These are phyloP conservation scores for Pseudomyrmex pallidus DNA, from an alignment of 1,140 invertebrate species.

Conservation along the genomic window DNA sequence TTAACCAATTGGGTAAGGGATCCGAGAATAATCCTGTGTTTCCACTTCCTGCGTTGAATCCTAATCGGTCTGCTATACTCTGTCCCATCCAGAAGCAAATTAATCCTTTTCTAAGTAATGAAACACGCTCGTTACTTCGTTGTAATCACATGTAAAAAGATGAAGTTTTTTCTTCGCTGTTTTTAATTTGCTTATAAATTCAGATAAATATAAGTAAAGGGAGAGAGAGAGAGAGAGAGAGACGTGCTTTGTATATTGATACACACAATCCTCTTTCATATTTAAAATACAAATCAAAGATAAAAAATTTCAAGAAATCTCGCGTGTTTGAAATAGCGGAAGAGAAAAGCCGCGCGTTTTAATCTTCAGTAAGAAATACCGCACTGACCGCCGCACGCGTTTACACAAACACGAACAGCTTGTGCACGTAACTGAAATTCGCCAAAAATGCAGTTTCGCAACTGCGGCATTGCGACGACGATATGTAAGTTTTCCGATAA, in stretches of 20 bases:
- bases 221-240: too few species aligned
- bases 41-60: conserved; percentile 45
- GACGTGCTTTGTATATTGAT: background rate
- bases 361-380: conserved; percentile 17
- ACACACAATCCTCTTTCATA: too few species aligned
- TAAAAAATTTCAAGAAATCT: background rate
- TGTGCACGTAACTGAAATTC: conserved; percentile 36
- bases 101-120: conserved; percentile 28
- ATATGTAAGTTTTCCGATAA: conserved; percentile 53
- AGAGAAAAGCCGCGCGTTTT: background rate
- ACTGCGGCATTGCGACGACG: conserved; percentile 26
- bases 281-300: background rate
- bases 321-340: background rate
- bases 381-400: background rate
- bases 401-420: background rate
- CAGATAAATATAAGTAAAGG: background rate
- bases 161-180: background rate
- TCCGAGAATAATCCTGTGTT: conserved; percentile 39
- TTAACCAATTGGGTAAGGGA: conserved; percentile 27
- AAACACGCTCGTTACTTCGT: background rate
- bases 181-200: background rate
- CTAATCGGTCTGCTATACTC: conserved; percentile 4
- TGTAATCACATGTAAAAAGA: conserved; percentile 1
- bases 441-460: conserved; percentile 33
- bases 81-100: background rate